Evolutionary conservation across 2,888 invertebrate species (phyloP), one percentile per base, ranked within the genome.

Genomic region (Eutolmus rufibarbis): DNA sequence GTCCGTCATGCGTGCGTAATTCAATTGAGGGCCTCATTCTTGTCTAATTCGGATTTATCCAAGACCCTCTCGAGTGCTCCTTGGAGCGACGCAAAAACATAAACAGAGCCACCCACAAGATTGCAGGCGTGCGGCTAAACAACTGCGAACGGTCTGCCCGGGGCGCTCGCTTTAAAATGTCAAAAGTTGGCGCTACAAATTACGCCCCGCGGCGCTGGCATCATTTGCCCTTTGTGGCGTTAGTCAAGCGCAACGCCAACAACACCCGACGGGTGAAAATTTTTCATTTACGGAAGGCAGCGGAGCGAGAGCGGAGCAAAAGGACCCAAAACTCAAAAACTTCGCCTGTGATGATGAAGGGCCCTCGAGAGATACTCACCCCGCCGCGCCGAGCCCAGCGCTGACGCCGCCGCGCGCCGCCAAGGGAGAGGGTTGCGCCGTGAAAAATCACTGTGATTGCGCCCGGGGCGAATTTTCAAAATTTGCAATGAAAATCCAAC

Each of bases 181-280:
- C 89, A 89, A 90, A 90, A 90, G 89, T 91, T 90, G 90, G 90
- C 89, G 90, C 90, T 91, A 91, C 90, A 91, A 91, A 91, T 91
- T 91, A 91, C 90, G 91, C 91, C 91, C 91, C 91, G 91, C 90
- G 88, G 90, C 91, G 92, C 91, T 86, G 57, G 79, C 40, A 81
- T 87, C 87, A 81, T 79, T 87, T 87, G 78, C 43, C 66, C 87
- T 87, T 87, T 87, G 87, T 87, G n/a, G 19, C 46, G 66, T 74
- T 51, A 87, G 28, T 87, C 79, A 85, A 87, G 88, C 88, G 88
- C 86, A 77, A 88, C 79, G 87, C 87, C 74, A 81, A 86, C 86
- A 86, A 76, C 28, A 43, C 78, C 51, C 81, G 51, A 66, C 66
- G 74, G 84, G 66, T 74, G 57, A 88, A 86, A 87, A 82, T 82